Conservation (phyloP, 2,113 vertebrate species). For the Labeo catla region DNA sequence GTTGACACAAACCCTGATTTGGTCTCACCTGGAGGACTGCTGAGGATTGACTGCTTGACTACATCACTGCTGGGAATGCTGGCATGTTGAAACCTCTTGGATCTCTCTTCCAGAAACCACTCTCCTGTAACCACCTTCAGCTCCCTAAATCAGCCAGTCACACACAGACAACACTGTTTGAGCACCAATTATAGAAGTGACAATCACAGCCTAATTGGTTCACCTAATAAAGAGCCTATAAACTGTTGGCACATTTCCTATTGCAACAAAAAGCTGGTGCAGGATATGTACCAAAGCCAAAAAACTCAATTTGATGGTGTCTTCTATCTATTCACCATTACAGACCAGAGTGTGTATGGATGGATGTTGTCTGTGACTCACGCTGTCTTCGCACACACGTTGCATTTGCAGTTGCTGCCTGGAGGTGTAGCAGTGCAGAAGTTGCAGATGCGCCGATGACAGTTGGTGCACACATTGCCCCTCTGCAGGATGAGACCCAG, state of each 20-base stretch:
- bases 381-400: constrained; percentile 88
- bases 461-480: constrained; percentile 84
- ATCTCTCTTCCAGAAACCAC: constrained; percentile 96
- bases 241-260: not conserved
- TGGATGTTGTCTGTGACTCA: constrained; percentile 75
- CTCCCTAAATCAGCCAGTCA: constrained; percentile 75
- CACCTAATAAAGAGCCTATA: not conserved
- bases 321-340: not conserved
- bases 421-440: constrained; percentile 73
- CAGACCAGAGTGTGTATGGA: not conserved
- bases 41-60: constrained; percentile 88
- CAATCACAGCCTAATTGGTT: constrained; percentile 19
- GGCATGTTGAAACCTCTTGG: constrained; percentile 87
- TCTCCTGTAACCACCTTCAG: constrained; percentile 92
- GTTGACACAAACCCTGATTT: not conserved
- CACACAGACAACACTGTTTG: constrained; percentile 38
- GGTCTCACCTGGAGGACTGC: constrained; percentile 79
- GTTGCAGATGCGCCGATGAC: constrained; percentile 83
- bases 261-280: not conserved
- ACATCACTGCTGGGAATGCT: constrained; percentile 81
- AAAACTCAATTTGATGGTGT: not conserved
- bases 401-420: constrained; percentile 83
- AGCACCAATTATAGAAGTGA: not conserved
- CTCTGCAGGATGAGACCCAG: constrained; percentile 91
- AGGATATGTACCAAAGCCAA: not conserved